Evolutionary conservation across 2,888 invertebrate species (phyloP).

Genomic region (Amphipyra berbera): DNA sequence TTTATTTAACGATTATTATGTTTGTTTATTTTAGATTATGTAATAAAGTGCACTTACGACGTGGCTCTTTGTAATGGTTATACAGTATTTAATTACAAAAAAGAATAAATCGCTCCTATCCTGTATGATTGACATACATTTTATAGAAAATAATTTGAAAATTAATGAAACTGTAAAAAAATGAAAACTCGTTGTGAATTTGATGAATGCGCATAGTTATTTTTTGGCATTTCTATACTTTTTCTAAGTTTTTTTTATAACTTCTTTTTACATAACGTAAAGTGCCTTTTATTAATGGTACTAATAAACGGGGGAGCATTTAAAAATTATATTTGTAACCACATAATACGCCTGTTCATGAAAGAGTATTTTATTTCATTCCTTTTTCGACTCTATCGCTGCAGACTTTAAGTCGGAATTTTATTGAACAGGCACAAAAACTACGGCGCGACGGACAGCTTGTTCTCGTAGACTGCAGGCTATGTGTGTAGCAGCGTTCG

Average conservation of each 20-base stretch:
- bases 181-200: slow-evolving; percentile 1
- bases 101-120: no score
- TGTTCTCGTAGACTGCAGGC: slow-evolving; percentile 58
- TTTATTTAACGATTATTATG: no score
- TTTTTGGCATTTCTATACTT: no score
- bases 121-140: slow-evolving; percentile 4
- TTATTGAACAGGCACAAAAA: slow-evolving; percentile 52
- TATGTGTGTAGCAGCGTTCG: slow-evolving; percentile 69
- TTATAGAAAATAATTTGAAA: slow-evolving; percentile 4
- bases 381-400: slow-evolving; percentile 60
- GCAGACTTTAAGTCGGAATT: slow-evolving; percentile 60
- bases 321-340: slow-evolving; percentile 59
- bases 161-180: slow-evolving; percentile 13
- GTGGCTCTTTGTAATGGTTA: no score
- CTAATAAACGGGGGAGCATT: slow-evolving; percentile 34
- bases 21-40: no score
- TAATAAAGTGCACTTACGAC: no score
- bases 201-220: slow-evolving; percentile 16
- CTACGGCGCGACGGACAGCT: slow-evolving; percentile 59
- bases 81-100: no score
- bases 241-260: no score
- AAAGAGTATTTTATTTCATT: slow-evolving; percentile 41
- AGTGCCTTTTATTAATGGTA: not conserved
- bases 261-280: not conserved
- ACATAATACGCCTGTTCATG: slow-evolving; percentile 53